Percentiles rank a stretch among this genome's conserved stretches.
Conservation (phyloP, 2,113 vertebrate species). For the Callionymus lyra region DNA sequence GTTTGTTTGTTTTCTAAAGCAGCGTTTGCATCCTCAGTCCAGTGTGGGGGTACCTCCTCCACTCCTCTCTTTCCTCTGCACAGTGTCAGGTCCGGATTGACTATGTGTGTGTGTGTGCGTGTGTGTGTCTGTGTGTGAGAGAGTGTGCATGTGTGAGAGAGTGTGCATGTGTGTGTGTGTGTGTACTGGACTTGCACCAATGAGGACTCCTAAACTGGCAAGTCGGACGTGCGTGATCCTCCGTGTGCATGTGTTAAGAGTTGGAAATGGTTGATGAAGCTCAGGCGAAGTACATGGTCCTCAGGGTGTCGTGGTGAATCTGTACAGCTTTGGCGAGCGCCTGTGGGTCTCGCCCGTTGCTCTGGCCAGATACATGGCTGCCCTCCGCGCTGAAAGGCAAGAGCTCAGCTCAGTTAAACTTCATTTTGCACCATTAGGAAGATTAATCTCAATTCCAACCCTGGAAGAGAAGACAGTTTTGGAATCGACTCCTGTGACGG, state of each 20-base stretch:
- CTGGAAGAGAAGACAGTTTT: too few species aligned
- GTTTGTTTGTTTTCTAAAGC: constrained; percentile 63
- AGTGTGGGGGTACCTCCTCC: constrained; percentile 47
- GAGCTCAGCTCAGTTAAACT: not conserved
- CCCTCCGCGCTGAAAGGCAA: constrained; percentile 84
- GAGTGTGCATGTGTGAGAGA: constrained; percentile 16
- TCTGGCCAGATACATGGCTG: constrained; percentile 99
- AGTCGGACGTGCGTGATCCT: constrained; percentile 37
- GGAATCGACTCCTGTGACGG: too few species aligned
- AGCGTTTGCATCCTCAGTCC: constrained; percentile 63
- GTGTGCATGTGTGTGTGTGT: not conserved
- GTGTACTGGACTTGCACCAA: constrained; percentile 59
- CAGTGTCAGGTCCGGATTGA: constrained; percentile 77
- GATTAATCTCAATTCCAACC: too few species aligned
- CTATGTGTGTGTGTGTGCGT: constrained; percentile 50
- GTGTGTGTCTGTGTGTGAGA: constrained; percentile 1
- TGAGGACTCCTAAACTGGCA: constrained; percentile 68
- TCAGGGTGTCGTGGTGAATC: constrained; percentile 99
- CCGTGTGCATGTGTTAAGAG: constrained; percentile 39
- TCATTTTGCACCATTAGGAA: too few species aligned
- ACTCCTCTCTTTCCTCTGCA: constrained; percentile 68
- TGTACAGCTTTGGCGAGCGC: constrained; percentile 98
- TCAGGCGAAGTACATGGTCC: constrained; percentile 99
- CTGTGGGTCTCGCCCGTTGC: constrained; percentile 95
- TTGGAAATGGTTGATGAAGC: constrained; percentile 39